Percentiles rank a stretch among this genome's conserved stretches.
Conservation (phyloP, 1,140 invertebrate species). For the Laupala kohalensis region DNA sequence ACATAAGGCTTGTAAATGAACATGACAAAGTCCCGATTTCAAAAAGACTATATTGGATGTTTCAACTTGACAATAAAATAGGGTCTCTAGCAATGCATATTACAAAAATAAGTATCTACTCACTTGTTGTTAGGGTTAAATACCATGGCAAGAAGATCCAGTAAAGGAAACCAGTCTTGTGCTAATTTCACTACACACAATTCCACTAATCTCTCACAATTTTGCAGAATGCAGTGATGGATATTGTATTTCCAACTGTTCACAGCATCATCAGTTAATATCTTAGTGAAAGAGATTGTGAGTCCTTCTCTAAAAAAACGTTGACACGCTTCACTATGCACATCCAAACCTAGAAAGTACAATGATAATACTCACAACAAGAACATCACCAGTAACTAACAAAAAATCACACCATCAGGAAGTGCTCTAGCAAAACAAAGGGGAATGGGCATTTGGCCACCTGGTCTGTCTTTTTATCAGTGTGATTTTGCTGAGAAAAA, state of each 20-base stretch:
- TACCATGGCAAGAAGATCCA: conserved; percentile 85
- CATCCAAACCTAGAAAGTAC: conserved; percentile 59
- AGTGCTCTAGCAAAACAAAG: no score
- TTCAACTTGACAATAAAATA: not conserved
- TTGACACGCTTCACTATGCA: conserved; percentile 79
- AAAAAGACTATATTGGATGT: no score
- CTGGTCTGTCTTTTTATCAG: no score
- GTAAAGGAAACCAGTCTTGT: conserved; percentile 84
- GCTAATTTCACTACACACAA: conserved; percentile 80
- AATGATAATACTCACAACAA: no score
- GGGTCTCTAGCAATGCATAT: not conserved
- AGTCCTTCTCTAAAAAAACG: conserved; percentile 90
- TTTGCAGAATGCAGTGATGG: conserved; percentile 86
- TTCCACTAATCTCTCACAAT: conserved; percentile 83
- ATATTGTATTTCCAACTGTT: conserved; percentile 96
- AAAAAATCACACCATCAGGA: no score
- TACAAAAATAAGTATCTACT: conserved; percentile 19
- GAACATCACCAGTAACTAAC: no score
- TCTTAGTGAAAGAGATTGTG: conserved; percentile 91
- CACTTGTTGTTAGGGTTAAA: conserved; percentile 88
- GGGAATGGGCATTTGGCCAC: no score
- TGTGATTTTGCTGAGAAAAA: no score
- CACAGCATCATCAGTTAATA: conserved; percentile 95
- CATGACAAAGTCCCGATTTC: no score
- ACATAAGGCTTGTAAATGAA: no score